Conservation (phyloP, 2,113 vertebrate species). For the Oostethus manadensis region DNA sequence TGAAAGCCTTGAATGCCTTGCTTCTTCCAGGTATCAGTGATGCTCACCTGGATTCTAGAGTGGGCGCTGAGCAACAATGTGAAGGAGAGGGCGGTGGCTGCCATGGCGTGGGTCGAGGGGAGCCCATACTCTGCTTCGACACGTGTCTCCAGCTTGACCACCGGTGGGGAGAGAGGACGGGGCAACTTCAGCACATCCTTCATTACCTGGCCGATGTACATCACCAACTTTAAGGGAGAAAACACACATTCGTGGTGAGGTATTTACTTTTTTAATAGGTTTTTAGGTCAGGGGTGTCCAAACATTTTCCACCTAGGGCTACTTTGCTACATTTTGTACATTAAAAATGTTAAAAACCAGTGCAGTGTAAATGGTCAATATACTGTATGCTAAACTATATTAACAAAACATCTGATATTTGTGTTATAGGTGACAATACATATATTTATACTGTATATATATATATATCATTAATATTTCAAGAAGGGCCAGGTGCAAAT, state of each 20-base stretch:
- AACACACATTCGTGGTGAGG: not conserved
- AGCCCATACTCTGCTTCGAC: conserved; percentile 85
- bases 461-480: no score
- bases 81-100: conserved; percentile 86
- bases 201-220: conserved; percentile 92
- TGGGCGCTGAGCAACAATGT: conserved; percentile 79
- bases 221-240: conserved; percentile 77
- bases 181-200: conserved; percentile 94
- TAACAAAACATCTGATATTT: no score
- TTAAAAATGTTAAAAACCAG: no score
- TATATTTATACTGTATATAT: no score
- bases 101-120: conserved; percentile 96
- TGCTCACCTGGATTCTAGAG: conserved; percentile 80
- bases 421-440: no score
- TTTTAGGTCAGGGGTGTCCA: no score
- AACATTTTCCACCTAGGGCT: no score
- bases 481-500: no score
- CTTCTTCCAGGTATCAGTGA: not conserved
- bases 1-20: not conserved
- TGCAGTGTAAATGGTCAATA: no score
- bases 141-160: conserved; percentile 86
- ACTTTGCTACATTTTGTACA: no score
- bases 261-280: no score
- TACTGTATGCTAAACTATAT: no score
- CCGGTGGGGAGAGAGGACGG: conserved; percentile 84